Conservation (phyloP, 2,888 invertebrate genomes). For the Aphelenchoides bicaudatus region DNA sequence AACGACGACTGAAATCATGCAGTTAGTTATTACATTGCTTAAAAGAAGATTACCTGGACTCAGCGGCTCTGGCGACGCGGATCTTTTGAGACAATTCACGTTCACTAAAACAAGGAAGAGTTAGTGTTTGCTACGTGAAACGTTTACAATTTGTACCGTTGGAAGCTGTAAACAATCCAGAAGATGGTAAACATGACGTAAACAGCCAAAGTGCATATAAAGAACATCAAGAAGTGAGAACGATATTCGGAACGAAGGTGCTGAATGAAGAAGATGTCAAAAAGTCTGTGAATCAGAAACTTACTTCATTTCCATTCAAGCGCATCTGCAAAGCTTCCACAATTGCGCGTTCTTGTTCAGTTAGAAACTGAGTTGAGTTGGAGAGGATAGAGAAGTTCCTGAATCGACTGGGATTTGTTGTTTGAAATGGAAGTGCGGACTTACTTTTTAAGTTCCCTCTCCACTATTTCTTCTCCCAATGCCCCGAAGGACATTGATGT, state of each 20-base stretch:
- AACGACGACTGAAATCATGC: neutral
- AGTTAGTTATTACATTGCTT: neutral
- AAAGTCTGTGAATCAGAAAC: neutral
- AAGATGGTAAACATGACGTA: slow-evolving; percentile 14
- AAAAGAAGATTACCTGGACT: neutral
- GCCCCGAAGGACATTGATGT: no score
- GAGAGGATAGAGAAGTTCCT: neutral
- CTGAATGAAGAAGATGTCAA: neutral
- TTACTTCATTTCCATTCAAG: neutral
- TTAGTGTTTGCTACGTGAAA: neutral
- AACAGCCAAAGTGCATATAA: slow-evolving; percentile 16
- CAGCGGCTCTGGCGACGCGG: neutral
- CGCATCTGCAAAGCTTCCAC: neutral
- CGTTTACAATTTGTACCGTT: slow-evolving; percentile 17
- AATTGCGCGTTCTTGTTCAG: neutral
- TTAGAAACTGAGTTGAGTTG: neutral
- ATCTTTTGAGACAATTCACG: neutral
- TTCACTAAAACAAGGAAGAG: neutral
- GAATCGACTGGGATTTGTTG: no score
- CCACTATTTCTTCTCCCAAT: no score
- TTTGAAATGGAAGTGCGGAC: no score
- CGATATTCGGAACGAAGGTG: slow-evolving; percentile 4
- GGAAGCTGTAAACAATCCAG: slow-evolving; percentile 23
- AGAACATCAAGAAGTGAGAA: slow-evolving; percentile 16
- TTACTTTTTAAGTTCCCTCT: no score